These are phyloP conservation scores for Dendronephthya gigantea DNA, from an alignment of 64 coral and sea anemone species.

Conservation along the genomic window DNA sequence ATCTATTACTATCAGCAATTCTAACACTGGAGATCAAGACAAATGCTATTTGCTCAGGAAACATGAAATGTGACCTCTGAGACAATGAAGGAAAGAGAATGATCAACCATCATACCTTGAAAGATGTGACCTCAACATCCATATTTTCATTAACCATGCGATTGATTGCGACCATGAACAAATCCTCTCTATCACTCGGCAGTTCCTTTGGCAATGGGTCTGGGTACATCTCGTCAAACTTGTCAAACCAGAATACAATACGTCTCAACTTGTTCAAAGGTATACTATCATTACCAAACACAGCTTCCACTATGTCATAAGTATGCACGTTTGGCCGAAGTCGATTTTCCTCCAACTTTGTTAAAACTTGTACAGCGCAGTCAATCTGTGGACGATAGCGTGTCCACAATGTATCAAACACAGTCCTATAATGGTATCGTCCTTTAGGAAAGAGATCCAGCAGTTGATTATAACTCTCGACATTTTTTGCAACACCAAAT, in stretches of 20 bases:
- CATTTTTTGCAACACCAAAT: slow-evolving; percentile 66
- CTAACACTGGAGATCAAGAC: too few species aligned
- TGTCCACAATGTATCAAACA: slow-evolving; percentile 98
- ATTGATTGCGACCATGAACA: slow-evolving; percentile 53
- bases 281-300: slow-evolving; percentile 86
- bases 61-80: too few species aligned
- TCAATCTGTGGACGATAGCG: slow-evolving; percentile 74
- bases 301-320: slow-evolving; percentile 77
- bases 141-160: slow-evolving; percentile 65
- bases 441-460: slow-evolving; percentile 77
- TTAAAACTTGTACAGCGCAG: slow-evolving; percentile 73
- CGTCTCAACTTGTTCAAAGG: slow-evolving; percentile 73
- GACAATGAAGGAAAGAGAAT: not conserved
- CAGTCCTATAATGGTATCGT: slow-evolving; percentile 68
- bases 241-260: slow-evolving; percentile 83
- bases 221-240: slow-evolving; percentile 92
- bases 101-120: slow-evolving; percentile 34
- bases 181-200: slow-evolving; percentile 56
- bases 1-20: too few species aligned
- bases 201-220: slow-evolving; percentile 61
- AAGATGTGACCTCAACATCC: slow-evolving; percentile 31
- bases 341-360: slow-evolving; percentile 90
- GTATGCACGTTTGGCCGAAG: slow-evolving; percentile 61
- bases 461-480: slow-evolving; percentile 65
- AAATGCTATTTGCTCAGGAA: too few species aligned